Evolutionary conservation across 2,888 invertebrate genomes (phyloP).

Genomic region (Oeneis ivallda): DNA sequence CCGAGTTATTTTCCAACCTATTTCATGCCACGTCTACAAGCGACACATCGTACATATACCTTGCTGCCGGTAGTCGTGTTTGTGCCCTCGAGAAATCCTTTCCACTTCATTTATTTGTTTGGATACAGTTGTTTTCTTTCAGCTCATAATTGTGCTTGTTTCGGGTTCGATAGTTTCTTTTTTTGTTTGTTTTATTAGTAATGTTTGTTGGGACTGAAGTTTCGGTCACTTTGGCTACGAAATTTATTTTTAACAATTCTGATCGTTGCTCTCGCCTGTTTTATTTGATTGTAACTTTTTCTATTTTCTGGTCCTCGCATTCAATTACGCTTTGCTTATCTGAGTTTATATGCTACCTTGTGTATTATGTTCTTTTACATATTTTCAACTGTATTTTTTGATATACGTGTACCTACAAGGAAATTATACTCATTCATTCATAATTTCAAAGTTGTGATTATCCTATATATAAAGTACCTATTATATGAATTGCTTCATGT

Average conservation of each 20-base stretch:
- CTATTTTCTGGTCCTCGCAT: not conserved
- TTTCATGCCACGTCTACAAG: slow-evolving; percentile 64
- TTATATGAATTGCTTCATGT: not conserved
- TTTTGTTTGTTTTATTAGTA: slow-evolving; percentile 23
- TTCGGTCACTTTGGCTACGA: not conserved
- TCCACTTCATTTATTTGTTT: slow-evolving; percentile 77
- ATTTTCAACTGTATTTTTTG: no score
- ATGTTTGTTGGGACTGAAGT: slow-evolving; percentile 23
- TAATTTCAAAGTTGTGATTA: no score
- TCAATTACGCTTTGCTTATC: not conserved
- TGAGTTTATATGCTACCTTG: not conserved
- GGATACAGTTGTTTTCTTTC: slow-evolving; percentile 45
- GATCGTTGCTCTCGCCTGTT: not conserved
- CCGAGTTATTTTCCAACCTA: slow-evolving; percentile 77
- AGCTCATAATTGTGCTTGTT: slow-evolving; percentile 41
- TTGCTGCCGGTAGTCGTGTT: slow-evolving; percentile 51
- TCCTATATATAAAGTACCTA: no score
- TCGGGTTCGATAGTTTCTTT: slow-evolving; percentile 35
- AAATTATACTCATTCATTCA: no score
- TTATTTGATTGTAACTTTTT: not conserved
- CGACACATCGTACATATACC: slow-evolving; percentile 49
- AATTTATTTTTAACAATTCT: not conserved
- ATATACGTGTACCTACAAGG: no score
- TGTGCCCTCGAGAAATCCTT: slow-evolving; percentile 73
- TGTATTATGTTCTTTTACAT: not conserved